Conservation (phyloP, 2,113 vertebrate species). For the Ceuthmochares aereus region DNA sequence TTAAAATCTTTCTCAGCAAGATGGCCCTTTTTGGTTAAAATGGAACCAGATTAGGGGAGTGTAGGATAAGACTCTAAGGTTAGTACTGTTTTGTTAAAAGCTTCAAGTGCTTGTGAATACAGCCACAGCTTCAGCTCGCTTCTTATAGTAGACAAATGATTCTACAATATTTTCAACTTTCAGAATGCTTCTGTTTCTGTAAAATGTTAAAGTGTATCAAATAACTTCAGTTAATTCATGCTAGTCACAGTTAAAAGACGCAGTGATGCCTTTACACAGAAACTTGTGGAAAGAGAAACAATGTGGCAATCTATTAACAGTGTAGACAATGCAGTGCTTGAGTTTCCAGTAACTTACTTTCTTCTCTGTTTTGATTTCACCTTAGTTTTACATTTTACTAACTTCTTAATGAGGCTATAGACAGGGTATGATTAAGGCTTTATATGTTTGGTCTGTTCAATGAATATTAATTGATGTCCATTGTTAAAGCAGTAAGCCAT, state of each 20-base stretch:
- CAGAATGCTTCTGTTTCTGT: neutral
- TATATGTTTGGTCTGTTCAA: neutral
- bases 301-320: neutral
- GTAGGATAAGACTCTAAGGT: neutral
- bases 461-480: neutral
- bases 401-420: neutral
- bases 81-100: neutral
- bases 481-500: neutral
- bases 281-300: neutral
- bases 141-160: neutral
- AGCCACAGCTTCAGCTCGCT: neutral
- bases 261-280: neutral
- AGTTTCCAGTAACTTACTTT: neutral
- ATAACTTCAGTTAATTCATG: neutral
- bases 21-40: neutral
- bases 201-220: neutral
- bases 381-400: neutral
- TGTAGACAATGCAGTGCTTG: neutral
- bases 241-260: neutral
- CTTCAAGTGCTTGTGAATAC: neutral
- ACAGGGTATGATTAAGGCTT: neutral
- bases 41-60: neutral
- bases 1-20: neutral
- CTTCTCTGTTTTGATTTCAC: neutral
- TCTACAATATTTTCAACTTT: neutral